These are phyloP conservation scores for Omphaloscelis lunosa DNA, from an alignment of 2,888 invertebrate genomes.

Conservation along the genomic window DNA sequence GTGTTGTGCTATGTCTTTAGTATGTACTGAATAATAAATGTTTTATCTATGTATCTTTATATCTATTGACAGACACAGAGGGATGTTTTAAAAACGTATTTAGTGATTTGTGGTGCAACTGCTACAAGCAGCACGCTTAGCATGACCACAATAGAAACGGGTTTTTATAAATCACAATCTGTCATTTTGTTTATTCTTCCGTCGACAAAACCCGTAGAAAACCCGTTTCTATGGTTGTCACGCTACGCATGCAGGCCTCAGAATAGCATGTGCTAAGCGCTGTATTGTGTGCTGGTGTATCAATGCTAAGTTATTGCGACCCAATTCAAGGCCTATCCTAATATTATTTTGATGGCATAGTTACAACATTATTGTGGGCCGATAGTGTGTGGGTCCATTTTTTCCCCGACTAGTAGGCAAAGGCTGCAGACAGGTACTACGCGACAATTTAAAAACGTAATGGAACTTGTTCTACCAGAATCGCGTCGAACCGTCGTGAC, in stretches of 20 bases:
- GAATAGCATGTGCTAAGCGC: background rate
- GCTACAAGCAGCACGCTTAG: too few species aligned
- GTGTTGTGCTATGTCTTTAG: too few species aligned
- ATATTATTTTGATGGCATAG: constrained; percentile 2
- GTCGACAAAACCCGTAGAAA: too few species aligned
- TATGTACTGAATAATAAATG: too few species aligned
- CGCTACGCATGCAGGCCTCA: too few species aligned
- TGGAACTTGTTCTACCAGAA: background rate
- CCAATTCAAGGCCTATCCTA: constrained; percentile 27
- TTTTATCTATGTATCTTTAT: too few species aligned
- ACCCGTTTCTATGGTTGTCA: too few species aligned
- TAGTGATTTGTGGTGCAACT: background rate
- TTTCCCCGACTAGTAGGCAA: background rate
- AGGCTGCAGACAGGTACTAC: background rate
- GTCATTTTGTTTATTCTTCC: too few species aligned
- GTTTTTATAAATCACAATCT: too few species aligned
- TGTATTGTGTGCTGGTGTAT: background rate
- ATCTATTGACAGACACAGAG: background rate
- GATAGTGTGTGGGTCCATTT: constrained; percentile 9
- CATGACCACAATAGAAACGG: too few species aligned
- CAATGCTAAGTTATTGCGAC: constrained; percentile 4
- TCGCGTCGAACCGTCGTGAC: too few species aligned
- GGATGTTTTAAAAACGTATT: background rate
- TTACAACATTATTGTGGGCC: background rate
- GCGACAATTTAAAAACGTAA: background rate